Evolutionary conservation across 2,113 vertebrate genomes (phyloP), one percentile per base, ranked within the genome.

Genomic region (Oncorhynchus clarkii): DNA sequence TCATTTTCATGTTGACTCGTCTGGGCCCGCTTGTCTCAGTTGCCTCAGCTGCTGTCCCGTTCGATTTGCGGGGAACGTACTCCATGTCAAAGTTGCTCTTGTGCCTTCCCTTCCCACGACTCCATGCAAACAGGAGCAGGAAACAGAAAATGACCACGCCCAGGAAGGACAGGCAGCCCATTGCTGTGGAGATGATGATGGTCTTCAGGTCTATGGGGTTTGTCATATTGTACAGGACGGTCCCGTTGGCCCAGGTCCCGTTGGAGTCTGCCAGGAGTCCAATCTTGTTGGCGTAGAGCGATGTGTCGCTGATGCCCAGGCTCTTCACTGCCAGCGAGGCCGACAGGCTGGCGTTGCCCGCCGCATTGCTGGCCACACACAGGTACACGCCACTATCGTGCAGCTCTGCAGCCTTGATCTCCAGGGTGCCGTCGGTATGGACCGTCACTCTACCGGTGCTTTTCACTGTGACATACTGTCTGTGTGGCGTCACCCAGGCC

Each of bases 1-100:
- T 98, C 97, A 99, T 99, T 91, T 99, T 99, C 97, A 99, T 99
- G 89, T 99, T 99, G 91, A 99, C 97, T 84, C 98, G 95, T 80
- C 97, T 94, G 0, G 97, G 97, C 0, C 96, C 96, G 0, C 98
- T 97, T n/a, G 90, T 92, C 0, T 97, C 95, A 0, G 95, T 90
- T 59, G 82, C 88, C 5, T 93, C 92, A 22, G 93, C 93, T 76
- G 95, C 91, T 62, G 95, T 95, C 0, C 95, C 96, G 0, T 99
- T 97, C 0, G 96, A 95, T 83, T 99, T 99, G 72, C 97, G 95
- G 1, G 97, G 97, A 85, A 98, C 96, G 0, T 99, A 99, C 88
- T 99, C 97, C 0, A 99, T 98, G 64, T 99, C 96, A 54, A 99
- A 98, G 85, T 97, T 99, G 92, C 95, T 97, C 93, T 95, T 98